Evolutionary conservation across 2,113 vertebrate genomes (phyloP), one percentile per base, ranked within the genome.

Genomic region (Silurus asotus): DNA sequence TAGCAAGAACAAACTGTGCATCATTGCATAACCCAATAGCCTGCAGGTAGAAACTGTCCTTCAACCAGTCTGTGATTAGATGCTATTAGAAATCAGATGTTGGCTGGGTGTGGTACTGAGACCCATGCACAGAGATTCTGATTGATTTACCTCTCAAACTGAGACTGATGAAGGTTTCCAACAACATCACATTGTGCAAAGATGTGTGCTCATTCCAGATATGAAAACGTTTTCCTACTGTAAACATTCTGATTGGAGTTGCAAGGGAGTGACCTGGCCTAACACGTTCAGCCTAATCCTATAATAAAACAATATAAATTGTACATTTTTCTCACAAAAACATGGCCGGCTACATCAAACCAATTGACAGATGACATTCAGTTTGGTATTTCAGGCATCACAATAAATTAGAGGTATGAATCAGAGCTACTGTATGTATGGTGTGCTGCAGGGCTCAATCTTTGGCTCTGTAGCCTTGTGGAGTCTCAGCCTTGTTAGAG

Each of bases 371-470:
- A 59, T 59, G 17, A 6, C 8, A 37, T 48, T 53, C 20, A 5
- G 49, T 10, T 53, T 19, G 55, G 17, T 37, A 80, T 23, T 8
- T 80, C 56, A 48, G 55, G 53, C 14, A 17, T 6, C 28, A 17
- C 4, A 19, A 14, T 77, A 56, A 77, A 17, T 77, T 45, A 45
- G 77, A 45, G 15, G 56, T 61, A 59, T 79, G 56, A 61, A 61
- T 61, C 56, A 80, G 59, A 13, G 70, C 62, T 84, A 89, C 87
- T 81, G 87, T 89, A 84, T 77, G 77, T 85, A 75, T 0, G 81
- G 55, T 89, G 84, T 62, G 61, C 76, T 28, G 61, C 86, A 86
- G 77, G 85, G 89, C 84, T 89, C 87, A 86, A 86, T 85, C 87
- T 86, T 69, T 80, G 84, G 88, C 72, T 77, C 79, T 82, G 48